phyloP scores from a whole-genome alignment of 1,140 invertebrate species.

The Trachymyrmex septentrionalis region DNA sequence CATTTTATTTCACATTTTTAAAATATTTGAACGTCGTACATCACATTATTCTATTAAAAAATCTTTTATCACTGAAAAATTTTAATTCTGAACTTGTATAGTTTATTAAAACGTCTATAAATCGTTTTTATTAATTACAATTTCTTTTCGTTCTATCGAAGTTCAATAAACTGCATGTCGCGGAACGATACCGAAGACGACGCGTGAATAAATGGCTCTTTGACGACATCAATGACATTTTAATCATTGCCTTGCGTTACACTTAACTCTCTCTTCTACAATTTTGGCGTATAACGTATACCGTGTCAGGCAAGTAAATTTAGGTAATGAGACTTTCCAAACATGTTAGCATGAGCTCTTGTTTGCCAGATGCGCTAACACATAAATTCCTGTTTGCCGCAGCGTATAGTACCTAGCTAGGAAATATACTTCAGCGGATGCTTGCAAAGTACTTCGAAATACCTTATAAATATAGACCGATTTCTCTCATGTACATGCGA shows the following conservation, averaged over 20 bases:
- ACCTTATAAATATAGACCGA: not conserved
- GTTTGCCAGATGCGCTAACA: slow-evolving; percentile 36
- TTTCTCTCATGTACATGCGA: slow-evolving; percentile 25
- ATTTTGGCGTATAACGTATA: not conserved
- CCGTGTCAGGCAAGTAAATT: not conserved
- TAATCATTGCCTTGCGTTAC: slow-evolving; percentile 56
- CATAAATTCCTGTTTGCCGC: slow-evolving; percentile 48
- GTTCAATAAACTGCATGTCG: not conserved
- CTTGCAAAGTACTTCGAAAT: slow-evolving; percentile 18
- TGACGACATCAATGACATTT: slow-evolving; percentile 53
- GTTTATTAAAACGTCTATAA: not conserved
- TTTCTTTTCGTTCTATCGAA: not conserved
- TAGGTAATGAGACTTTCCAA: slow-evolving; percentile 58
- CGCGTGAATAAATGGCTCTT: slow-evolving; percentile 42
- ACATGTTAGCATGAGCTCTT: slow-evolving; percentile 47
- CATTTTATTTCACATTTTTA: not conserved
- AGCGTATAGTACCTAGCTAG: slow-evolving; percentile 6
- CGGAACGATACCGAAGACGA: slow-evolving; percentile 28
- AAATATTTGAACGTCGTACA: not conserved
- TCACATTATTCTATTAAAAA: not conserved
- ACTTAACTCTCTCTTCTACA: slow-evolving; percentile 43
- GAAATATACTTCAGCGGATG: slow-evolving; percentile 38
- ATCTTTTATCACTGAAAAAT: not conserved
- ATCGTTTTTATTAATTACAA: not conserved
- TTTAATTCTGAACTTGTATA: not conserved